Evolutionary conservation across 2,797 vertebrate genomes (phyloP), one percentile per base, ranked within the genome.

Genomic region (Mareca penelope): DNA sequence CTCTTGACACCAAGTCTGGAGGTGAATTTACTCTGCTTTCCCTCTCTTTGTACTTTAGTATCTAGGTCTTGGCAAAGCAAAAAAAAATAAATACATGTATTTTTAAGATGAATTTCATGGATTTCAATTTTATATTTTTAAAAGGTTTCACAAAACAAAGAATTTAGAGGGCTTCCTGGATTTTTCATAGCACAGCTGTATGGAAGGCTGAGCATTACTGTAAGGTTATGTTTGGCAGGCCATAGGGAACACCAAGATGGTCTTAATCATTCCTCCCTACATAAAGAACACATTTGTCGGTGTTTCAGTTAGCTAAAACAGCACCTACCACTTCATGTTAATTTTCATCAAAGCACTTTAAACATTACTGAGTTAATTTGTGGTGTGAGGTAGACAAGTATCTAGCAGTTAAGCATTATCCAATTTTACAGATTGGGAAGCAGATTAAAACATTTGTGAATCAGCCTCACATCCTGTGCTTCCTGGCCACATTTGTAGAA

Each of bases 401-500:
- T 16, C 64, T 50, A 63, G 17, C 35, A 61, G 50, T 15, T 44
- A 42, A 33, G n/a, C 8, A 40, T 7, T 10, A 50, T 14, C 31
- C 55, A 26, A 23, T 33, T 60, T 44, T 37, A 56, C 1, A 4
- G 55, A 39, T 2, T 26, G 23, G 55, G 35, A 71, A 79, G 42
- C 6, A 29, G 53, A 16, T 26, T 10, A 26, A 24, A 56, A 23
- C n/a, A 44, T 44, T 14, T 52, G 48, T 19, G 39, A 42, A 35
- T 9, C 9, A 55, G 60, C 15, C 44, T 21, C 55, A 2, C 16
- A 22, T 26, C 56, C 14, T 5, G 53, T 1, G 39, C 39, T 44
- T 33, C 6, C 4, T 0, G 1, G 40, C 21, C 28, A 13, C 6
- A 15, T 23, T 22, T 26, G 13, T 13, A 37, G 29, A n/a, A 50